phyloP scores from a whole-genome alignment of 2,113 vertebrate species.

The Pelecanoides urinatrix region DNA sequence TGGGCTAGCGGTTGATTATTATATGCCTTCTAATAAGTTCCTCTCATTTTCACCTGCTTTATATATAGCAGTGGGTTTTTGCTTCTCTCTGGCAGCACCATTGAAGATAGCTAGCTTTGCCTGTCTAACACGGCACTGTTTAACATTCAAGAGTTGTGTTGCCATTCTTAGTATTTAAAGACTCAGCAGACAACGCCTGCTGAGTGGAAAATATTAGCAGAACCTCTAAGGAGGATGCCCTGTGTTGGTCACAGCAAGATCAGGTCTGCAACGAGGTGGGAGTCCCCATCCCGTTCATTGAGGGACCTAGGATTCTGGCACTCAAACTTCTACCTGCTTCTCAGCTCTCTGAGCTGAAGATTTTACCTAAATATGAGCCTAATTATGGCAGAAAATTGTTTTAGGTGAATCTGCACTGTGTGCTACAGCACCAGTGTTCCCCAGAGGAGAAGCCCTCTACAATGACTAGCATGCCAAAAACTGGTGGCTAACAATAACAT shows the following conservation, averaged over 20 bases:
- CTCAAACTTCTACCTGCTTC: background rate
- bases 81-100: background rate
- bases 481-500: background rate
- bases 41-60: background rate
- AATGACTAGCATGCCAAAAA: background rate
- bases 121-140: background rate
- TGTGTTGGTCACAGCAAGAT: background rate
- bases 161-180: background rate
- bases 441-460: background rate
- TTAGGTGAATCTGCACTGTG: background rate
- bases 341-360: background rate
- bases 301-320: background rate
- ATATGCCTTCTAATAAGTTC: background rate
- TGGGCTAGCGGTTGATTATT: background rate
- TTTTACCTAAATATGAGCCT: background rate
- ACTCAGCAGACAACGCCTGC: background rate
- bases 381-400: background rate
- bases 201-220: background rate
- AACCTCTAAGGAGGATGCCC: background rate
- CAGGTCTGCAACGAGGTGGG: accelerated
- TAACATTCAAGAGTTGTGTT: background rate
- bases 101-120: background rate
- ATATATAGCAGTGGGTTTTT: background rate
- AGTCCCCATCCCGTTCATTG: background rate
- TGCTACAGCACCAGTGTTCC: background rate